Evolutionary conservation across 2,888 invertebrate genomes (phyloP).

Genomic region (Helleia helle): DNA sequence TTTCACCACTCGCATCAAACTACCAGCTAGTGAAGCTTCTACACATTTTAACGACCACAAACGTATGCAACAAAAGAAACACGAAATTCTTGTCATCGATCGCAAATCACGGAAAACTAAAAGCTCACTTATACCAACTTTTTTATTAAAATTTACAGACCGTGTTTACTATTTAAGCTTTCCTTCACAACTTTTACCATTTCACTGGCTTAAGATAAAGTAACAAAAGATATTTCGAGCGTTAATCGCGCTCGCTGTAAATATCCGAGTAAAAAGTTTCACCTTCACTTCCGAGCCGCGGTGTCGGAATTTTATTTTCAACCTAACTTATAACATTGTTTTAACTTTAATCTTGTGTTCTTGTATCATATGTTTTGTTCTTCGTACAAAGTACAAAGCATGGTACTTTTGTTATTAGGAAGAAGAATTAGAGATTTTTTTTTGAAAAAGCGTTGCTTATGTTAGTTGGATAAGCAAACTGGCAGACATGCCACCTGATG

Average conservation of each 20-base stretch:
- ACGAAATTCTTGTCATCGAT: no score
- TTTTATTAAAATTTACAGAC: constrained; percentile 12
- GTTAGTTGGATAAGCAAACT: no score
- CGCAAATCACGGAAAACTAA: no score
- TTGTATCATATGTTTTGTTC: background rate
- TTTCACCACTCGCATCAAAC: no score
- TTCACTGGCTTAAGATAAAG: constrained; percentile 15
- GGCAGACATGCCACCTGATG: no score
- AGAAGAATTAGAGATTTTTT: no score
- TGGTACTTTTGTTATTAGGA: no score
- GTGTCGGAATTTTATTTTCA: background rate
- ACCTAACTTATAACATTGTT: background rate
- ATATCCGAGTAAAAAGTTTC: constrained; percentile 22
- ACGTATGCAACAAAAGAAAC: no score
- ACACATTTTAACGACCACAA: no score
- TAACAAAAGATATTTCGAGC: constrained; percentile 18
- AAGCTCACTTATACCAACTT: constrained; percentile 7
- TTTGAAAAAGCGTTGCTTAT: no score
- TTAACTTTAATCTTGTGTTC: background rate
- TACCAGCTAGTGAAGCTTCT: no score
- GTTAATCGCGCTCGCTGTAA: constrained; percentile 20
- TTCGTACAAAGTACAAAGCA: no score
- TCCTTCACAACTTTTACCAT: constrained; percentile 16
- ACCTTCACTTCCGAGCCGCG: constrained; percentile 3
- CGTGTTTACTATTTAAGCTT: constrained; percentile 15